phyloP scores from a whole-genome alignment of 2,113 vertebrate species.

The Alethe diademata region DNA sequence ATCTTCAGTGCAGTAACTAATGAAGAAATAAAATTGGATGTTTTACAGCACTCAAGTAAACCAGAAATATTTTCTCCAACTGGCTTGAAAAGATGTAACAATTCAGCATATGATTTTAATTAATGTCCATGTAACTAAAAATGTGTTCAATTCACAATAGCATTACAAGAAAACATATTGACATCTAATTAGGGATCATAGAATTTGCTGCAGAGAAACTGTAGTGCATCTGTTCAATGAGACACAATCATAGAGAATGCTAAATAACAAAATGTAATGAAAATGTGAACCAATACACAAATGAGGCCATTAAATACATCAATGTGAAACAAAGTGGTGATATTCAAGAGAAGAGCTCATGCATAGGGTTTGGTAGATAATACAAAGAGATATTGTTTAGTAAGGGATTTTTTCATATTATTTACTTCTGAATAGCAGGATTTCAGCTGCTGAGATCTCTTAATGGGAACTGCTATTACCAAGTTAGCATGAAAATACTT shows the following conservation, averaged over 20 bases:
- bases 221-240: constrained; percentile 82
- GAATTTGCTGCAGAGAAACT: constrained; percentile 76
- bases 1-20: constrained; percentile 18
- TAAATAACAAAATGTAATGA: constrained; percentile 76
- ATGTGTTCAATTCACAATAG: constrained; percentile 80
- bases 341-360: constrained; percentile 34
- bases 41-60: constrained; percentile 68
- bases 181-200: constrained; percentile 82
- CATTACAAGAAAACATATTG: constrained; percentile 79
- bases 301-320: constrained; percentile 71
- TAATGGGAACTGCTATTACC: constrained; percentile 28
- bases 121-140: constrained; percentile 84
- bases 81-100: constrained; percentile 77
- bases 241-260: constrained; percentile 74
- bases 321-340: constrained; percentile 57
- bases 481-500: constrained; percentile 36
- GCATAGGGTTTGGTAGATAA: constrained; percentile 19
- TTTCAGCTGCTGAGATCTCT: constrained; percentile 58
- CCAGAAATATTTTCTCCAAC: constrained; percentile 77
- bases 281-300: constrained; percentile 76
- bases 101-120: constrained; percentile 80
- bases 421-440: constrained; percentile 49
- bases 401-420: constrained; percentile 6
- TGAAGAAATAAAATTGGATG: constrained; percentile 61
- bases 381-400: constrained; percentile 23